phyloP scores from a whole-genome alignment of 2,113 vertebrate species.

The Raphicerus campestris region DNA sequence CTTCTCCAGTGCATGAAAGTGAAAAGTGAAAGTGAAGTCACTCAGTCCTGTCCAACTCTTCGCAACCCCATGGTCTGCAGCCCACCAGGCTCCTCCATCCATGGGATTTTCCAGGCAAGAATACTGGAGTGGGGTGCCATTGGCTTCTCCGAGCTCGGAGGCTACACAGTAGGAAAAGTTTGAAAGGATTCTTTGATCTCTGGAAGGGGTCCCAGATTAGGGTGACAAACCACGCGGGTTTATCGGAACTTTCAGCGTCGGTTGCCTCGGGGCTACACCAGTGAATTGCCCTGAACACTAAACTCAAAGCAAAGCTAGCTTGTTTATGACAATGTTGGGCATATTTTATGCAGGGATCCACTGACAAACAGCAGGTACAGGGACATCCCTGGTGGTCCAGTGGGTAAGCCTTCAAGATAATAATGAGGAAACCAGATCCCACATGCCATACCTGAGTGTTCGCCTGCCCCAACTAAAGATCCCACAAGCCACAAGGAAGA shows the following conservation, averaged over 20 bases:
- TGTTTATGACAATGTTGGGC: neutral
- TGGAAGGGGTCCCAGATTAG: neutral
- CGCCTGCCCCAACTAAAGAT: neutral
- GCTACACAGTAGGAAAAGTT: neutral
- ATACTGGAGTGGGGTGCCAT: too few species aligned
- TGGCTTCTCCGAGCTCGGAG: neutral
- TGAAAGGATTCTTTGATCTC: neutral
- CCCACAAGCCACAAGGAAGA: neutral
- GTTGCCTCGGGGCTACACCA: too few species aligned
- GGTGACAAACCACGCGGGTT: neutral
- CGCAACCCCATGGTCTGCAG: too few species aligned
- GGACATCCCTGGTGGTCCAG: neutral
- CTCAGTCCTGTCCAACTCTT: too few species aligned
- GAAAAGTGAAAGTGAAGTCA: too few species aligned
- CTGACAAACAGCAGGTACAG: neutral
- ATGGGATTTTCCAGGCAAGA: too few species aligned
- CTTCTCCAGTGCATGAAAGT: too few species aligned
- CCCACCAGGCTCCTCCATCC: fast-evolving
- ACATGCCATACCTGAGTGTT: neutral
- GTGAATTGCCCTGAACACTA: neutral
- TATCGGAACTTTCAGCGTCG: neutral
- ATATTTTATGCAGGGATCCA: neutral
- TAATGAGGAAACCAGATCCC: neutral
- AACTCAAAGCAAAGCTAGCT: neutral
- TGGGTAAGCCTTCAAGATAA: neutral